Conservation (phyloP, 2,888 invertebrate species). For the Bugula neritina region DNA sequence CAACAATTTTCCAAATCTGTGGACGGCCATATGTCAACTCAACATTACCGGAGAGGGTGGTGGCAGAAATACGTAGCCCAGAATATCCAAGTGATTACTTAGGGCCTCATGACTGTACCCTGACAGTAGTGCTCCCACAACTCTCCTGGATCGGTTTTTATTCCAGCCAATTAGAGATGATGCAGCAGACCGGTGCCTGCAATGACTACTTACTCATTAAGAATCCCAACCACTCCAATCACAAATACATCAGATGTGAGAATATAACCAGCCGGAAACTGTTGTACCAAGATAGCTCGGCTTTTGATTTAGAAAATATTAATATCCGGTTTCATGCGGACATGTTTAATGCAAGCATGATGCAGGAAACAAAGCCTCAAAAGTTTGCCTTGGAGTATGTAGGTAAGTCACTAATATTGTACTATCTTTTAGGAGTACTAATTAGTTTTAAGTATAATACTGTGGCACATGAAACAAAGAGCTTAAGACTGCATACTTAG, state of each 20-base stretch:
- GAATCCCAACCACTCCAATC: background rate
- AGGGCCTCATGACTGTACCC: slow-evolving; percentile 13
- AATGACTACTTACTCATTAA: background rate
- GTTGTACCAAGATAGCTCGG: background rate
- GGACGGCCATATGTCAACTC: background rate
- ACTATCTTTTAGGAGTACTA: too few species aligned
- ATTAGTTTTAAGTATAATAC: too few species aligned
- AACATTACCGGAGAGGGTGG: background rate
- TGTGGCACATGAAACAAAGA: too few species aligned
- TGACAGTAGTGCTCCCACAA: background rate
- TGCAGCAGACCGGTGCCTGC: background rate
- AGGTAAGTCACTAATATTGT: too few species aligned
- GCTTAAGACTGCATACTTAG: too few species aligned
- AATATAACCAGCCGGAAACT: background rate
- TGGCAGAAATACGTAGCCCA: background rate
- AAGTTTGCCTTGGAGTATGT: background rate
- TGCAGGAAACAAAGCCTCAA: background rate
- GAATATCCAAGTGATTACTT: background rate
- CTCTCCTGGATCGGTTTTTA: slow-evolving; percentile 20
- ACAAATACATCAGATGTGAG: background rate
- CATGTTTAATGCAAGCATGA: background rate
- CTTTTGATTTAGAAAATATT: background rate
- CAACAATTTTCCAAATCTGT: background rate
- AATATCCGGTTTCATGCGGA: background rate
- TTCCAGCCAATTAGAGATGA: background rate